Evolutionary conservation across 1,140 invertebrate genomes (phyloP).

Genomic region (Bombus picipes): DNA sequence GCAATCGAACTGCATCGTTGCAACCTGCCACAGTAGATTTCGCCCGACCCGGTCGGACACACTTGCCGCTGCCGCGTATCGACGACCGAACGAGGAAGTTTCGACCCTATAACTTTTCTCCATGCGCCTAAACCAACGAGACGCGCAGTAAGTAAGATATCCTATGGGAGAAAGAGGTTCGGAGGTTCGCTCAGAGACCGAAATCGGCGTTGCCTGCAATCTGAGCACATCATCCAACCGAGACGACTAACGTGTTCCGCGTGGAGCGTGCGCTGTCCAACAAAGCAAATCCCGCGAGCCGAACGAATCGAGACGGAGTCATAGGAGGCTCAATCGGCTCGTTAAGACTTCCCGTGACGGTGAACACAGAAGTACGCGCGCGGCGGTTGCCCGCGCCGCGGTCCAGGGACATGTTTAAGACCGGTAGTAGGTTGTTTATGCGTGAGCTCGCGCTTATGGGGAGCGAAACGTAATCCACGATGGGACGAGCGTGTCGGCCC

Average conservation of each 20-base stretch:
- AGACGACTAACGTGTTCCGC: background rate
- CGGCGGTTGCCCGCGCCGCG: slow-evolving; percentile 38
- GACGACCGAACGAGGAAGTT: background rate
- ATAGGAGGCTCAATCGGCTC: slow-evolving; percentile 41
- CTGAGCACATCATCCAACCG: slow-evolving; percentile 22
- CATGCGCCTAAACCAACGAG: no score
- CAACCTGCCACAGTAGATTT: background rate
- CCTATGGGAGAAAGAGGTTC: background rate
- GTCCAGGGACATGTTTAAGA: slow-evolving; percentile 71
- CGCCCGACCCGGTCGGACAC: background rate
- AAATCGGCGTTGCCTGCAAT: background rate
- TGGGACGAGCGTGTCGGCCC: slow-evolving; percentile 50
- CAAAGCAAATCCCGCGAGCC: slow-evolving; percentile 43
- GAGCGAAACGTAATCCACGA: slow-evolving; percentile 62
- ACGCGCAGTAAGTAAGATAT: slow-evolving; percentile 21
- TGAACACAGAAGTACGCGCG: slow-evolving; percentile 33
- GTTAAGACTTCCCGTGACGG: slow-evolving; percentile 48
- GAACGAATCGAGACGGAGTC: slow-evolving; percentile 45
- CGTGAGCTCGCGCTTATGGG: slow-evolving; percentile 68
- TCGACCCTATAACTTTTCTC: background rate
- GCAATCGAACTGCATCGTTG: background rate
- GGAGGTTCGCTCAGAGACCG: background rate
- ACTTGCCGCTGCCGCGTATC: background rate
- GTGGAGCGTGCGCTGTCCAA: background rate
- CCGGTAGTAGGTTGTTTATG: slow-evolving; percentile 75